A percentile compares a stretch with the other conserved stretches of the same genome.
Conservation (phyloP, 2,888 invertebrate genomes). For the Rotaria sp. region DNA sequence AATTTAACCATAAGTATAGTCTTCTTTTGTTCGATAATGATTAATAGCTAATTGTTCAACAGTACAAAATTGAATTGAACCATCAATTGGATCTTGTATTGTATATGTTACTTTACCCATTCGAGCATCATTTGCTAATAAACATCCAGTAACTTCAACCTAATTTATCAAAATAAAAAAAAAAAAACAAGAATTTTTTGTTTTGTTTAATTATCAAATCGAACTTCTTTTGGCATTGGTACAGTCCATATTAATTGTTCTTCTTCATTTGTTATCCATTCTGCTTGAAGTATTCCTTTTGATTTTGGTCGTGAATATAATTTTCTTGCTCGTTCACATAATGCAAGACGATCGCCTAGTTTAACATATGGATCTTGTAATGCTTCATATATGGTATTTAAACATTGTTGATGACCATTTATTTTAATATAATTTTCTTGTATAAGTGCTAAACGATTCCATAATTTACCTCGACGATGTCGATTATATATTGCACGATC, state of each 20-base stretch:
- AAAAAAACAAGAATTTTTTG: too few relatives aligned
- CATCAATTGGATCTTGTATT: constrained; percentile 10
- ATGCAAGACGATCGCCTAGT: constrained; percentile 9
- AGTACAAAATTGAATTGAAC: constrained; percentile 14
- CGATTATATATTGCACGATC: not conserved
- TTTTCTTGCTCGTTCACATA: constrained; percentile 28
- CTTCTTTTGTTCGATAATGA: constrained; percentile 3
- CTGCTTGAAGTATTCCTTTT: not conserved
- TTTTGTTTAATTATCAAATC: too few relatives aligned
- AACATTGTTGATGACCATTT: not conserved
- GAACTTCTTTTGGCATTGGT: not conserved
- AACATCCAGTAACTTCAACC: not conserved
- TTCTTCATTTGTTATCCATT: not conserved
- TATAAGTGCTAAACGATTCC: constrained; percentile 23
- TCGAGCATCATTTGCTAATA: constrained; percentile 1
- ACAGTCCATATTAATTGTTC: not conserved
- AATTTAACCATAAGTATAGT: not conserved
- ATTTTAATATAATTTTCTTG: constrained; percentile 28
- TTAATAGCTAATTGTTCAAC: constrained; percentile 28
- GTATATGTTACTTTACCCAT: constrained; percentile 10
- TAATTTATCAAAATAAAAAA: not conserved
- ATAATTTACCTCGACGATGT: constrained; percentile 16
- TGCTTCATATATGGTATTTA: not conserved
- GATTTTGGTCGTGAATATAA: not conserved
- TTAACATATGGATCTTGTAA: not conserved